Evolutionary conservation across 2,113 vertebrate species (phyloP), one percentile per base, ranked within the genome.

Genomic region (Pelusios castaneus): DNA sequence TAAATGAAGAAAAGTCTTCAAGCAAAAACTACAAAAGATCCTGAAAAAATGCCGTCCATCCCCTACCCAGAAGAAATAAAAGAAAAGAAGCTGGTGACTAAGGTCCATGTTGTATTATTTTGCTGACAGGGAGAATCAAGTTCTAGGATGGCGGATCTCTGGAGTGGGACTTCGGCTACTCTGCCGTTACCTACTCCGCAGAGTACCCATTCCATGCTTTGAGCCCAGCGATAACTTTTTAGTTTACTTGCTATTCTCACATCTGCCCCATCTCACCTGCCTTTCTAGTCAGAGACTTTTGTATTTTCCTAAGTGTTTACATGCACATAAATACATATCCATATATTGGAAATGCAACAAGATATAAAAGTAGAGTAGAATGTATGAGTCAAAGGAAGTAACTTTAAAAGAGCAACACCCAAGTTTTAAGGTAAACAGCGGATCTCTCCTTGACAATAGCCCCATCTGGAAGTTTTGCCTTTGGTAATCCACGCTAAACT

Each of bases 1-100:
- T 80, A 80, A 58, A 89, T 92, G 70, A 10, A 88, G 43, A 41
- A 84, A 41, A 89, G 94, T 67, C 88, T 91, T 34, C 54, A 81
- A 93, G 79, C 24, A 91, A 91, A 78, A 0, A 1, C 79, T 43
- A 1, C 0, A 25, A 21, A 94, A 95, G 93, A 91, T 83, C 87
- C 78, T 91, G 38, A 91, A 93, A 60, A 6, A 11, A 63, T 78
- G 82, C 52, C 85, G 19, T 79, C 92, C 84, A 60, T 8, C 80
- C 47, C 4, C 12, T 55, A 82, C 70, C 81, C 11, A 81, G 49
- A 55, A 89, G 84, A 91, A 84, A 77, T 24, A 87, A 67, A 95
- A 83, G 29, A 55, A 85, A 91, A 86, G 79, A 67, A 94, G 84
- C 12, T 49, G 87, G 51, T 8, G 47, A 43, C 41, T 78, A 38